A percentile compares a stretch with the other conserved stretches of the same genome.
Conservation (phyloP, 2,797 vertebrate species). For the Acanthurus leucopareius region DNA sequence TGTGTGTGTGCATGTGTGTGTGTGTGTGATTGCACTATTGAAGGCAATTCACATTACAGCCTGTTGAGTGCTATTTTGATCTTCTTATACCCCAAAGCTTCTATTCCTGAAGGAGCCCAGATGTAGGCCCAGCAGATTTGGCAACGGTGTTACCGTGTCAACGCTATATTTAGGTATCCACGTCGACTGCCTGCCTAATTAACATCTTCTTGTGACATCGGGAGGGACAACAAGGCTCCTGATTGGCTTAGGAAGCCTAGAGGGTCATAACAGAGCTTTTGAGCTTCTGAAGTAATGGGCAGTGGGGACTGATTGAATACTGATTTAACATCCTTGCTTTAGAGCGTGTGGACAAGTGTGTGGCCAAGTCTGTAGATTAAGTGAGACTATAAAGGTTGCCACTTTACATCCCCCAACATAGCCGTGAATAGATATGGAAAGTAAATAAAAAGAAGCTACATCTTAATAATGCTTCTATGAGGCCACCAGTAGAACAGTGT, state of each 20-base stretch:
- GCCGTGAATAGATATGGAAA: neutral
- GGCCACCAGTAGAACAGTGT: neutral
- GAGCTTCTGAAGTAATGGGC: constrained; percentile 34
- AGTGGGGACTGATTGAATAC: constrained; percentile 42
- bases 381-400: neutral
- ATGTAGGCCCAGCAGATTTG: constrained; percentile 38
- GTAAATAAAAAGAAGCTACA: neutral
- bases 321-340: neutral
- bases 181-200: constrained; percentile 55
- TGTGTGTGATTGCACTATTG: constrained; percentile 32
- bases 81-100: constrained; percentile 24
- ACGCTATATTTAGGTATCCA: constrained; percentile 60
- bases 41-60: constrained; percentile 35
- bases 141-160: constrained; percentile 53
- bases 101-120: constrained; percentile 35
- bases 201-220: constrained; percentile 56
- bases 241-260: constrained; percentile 54
- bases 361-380: neutral
- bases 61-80: constrained; percentile 50
- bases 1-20: constrained; percentile 25
- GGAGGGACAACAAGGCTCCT: constrained; percentile 35
- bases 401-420: neutral
- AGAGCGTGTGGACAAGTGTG: no score
- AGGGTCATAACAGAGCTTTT: constrained; percentile 55
- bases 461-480: neutral